Evolutionary conservation across 2,888 invertebrate genomes (phyloP).

Genomic region (Vesta saturnalis): DNA sequence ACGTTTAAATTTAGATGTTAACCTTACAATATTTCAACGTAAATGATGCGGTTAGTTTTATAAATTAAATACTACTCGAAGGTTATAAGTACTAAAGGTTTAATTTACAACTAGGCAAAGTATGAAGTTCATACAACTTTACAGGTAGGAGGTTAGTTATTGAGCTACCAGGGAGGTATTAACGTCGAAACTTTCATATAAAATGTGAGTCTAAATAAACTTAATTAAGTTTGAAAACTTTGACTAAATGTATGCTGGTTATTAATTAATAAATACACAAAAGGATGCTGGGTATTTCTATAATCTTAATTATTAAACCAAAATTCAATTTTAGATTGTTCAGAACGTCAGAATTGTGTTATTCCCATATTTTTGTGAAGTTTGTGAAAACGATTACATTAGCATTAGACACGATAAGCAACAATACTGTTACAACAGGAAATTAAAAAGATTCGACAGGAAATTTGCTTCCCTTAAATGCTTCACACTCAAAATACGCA

Average conservation of each 20-base stretch:
- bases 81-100: neutral
- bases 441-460: constrained; percentile 37
- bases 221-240: constrained; percentile 10
- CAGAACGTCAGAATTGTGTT: neutral
- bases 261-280: too few relatives aligned
- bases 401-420: constrained; percentile 28
- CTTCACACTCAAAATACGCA: neutral
- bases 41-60: constrained; percentile 10
- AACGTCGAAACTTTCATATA: constrained; percentile 11
- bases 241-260: neutral
- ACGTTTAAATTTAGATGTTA: constrained; percentile 1
- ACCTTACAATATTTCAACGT: neutral
- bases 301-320: neutral
- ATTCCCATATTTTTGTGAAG: neutral
- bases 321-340: constrained; percentile 6
- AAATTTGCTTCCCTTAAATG: constrained; percentile 31
- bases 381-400: constrained; percentile 13
- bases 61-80: constrained; percentile 9
- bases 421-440: constrained; percentile 33
- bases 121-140: constrained; percentile 3
- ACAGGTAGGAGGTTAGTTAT: constrained; percentile 7
- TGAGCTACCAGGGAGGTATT: constrained; percentile 7
- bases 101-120: neutral
- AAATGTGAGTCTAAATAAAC: constrained; percentile 10
- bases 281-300: too few relatives aligned